Conservation (phyloP, 2,888 invertebrate genomes). For the Stenurella melanura region DNA sequence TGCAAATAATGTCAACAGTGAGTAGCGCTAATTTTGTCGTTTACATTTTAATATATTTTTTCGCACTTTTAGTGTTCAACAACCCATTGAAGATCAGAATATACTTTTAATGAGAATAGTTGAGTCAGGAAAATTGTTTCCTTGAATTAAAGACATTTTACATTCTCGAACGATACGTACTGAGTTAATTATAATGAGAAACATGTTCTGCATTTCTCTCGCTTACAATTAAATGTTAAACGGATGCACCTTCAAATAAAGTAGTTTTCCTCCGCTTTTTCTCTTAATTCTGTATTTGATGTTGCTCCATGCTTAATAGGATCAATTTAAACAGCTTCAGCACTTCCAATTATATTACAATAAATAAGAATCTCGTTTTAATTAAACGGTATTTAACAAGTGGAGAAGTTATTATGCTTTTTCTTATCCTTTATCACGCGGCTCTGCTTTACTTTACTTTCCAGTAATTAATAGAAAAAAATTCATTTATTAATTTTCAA, state of each 20-base stretch:
- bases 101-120: background rate
- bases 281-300: background rate
- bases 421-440: background rate
- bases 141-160: background rate
- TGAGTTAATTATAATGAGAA: background rate
- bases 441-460: no score
- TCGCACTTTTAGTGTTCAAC: no score
- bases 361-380: background rate
- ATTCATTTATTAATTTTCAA: no score
- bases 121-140: background rate
- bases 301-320: background rate
- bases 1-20: no score
- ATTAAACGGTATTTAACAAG: slow-evolving; percentile 12
- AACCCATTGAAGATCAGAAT: background rate
- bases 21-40: no score
- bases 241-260: background rate
- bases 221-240: background rate
- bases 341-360: background rate
- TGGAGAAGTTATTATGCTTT: background rate
- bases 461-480: no score
- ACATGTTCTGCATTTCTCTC: background rate
- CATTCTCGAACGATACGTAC: background rate
- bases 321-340: slow-evolving; percentile 3
- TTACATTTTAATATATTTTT: no score
- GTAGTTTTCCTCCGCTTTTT: background rate